Evolutionary conservation across 2,888 invertebrate genomes (phyloP).

Genomic region (Timema cristinae): DNA sequence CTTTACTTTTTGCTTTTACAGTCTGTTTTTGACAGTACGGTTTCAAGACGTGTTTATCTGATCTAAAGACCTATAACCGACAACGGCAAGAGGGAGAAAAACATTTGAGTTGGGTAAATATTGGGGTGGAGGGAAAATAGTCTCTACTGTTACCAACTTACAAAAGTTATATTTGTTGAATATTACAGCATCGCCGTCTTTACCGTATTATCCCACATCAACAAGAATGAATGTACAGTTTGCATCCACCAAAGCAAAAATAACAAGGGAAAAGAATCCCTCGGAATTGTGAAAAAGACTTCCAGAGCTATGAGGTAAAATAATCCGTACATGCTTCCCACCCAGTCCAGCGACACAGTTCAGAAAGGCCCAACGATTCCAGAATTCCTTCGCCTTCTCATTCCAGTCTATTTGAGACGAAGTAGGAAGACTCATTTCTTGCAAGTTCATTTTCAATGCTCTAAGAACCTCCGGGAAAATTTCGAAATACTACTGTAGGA

Average conservation of each 20-base stretch:
- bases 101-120: slow-evolving; percentile 13
- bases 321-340: slow-evolving; percentile 19
- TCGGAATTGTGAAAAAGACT: slow-evolving; percentile 21
- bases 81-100: neutral
- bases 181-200: slow-evolving; percentile 19
- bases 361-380: slow-evolving; percentile 17
- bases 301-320: slow-evolving; percentile 8
- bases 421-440: neutral
- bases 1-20: too few species aligned
- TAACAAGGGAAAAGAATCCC: slow-evolving; percentile 13
- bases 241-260: slow-evolving; percentile 18
- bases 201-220: slow-evolving; percentile 19
- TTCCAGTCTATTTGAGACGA: slow-evolving; percentile 16
- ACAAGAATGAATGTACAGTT: slow-evolving; percentile 16
- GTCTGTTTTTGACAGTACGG: too few species aligned
- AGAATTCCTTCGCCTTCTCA: slow-evolving; percentile 17
- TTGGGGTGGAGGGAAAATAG: slow-evolving; percentile 16
- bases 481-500: slow-evolving; percentile 1
- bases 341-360: slow-evolving; percentile 20
- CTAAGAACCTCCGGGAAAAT: slow-evolving; percentile 16
- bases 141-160: neutral
- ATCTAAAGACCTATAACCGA: too few species aligned
- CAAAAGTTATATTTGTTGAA: neutral
- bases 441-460: slow-evolving; percentile 1
- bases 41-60: too few species aligned